Conservation (phyloP, 2,797 vertebrate species). For the Mallotus villosus region DNA sequence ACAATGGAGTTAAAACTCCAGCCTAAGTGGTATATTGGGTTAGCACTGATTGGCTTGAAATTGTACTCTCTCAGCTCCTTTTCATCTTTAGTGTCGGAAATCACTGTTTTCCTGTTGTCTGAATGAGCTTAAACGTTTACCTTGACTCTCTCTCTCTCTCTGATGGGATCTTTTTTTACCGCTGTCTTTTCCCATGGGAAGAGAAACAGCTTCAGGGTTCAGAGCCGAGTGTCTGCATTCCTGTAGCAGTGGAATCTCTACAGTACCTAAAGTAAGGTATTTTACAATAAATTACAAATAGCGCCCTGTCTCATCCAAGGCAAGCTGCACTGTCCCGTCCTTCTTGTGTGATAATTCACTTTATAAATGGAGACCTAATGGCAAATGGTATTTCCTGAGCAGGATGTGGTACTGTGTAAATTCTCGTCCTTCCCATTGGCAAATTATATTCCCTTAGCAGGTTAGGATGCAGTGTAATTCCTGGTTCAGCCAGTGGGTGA, state of each 20-base stretch:
- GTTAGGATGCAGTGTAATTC: background rate
- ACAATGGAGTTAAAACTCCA: slow-evolving; percentile 73
- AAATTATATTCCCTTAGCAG: background rate
- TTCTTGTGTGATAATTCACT: slow-evolving; percentile 60
- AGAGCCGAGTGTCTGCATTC: slow-evolving; percentile 58
- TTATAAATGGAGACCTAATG: slow-evolving; percentile 47
- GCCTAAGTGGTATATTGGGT: slow-evolving; percentile 73
- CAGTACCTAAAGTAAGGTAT: slow-evolving; percentile 27
- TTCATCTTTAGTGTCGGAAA: slow-evolving; percentile 74
- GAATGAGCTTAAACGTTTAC: slow-evolving; percentile 68
- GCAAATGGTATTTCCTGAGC: slow-evolving; percentile 30
- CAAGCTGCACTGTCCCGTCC: slow-evolving; percentile 17
- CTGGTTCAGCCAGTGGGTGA: background rate
- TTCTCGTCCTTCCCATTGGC: background rate
- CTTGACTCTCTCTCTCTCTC: slow-evolving; percentile 44
- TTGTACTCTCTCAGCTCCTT: slow-evolving; percentile 56
- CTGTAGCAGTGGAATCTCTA: slow-evolving; percentile 46
- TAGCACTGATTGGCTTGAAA: slow-evolving; percentile 74
- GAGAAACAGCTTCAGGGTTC: slow-evolving; percentile 52
- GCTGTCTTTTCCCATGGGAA: slow-evolving; percentile 71
- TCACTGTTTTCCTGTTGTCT: slow-evolving; percentile 75
- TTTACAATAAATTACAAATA: slow-evolving; percentile 46
- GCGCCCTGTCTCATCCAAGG: slow-evolving; percentile 49
- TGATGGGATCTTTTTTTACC: slow-evolving; percentile 70
- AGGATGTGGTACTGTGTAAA: background rate